Base-by-base conservation (phyloP, 2,888 invertebrate genomes). In the Drosophila suboccidentalis region DNA sequence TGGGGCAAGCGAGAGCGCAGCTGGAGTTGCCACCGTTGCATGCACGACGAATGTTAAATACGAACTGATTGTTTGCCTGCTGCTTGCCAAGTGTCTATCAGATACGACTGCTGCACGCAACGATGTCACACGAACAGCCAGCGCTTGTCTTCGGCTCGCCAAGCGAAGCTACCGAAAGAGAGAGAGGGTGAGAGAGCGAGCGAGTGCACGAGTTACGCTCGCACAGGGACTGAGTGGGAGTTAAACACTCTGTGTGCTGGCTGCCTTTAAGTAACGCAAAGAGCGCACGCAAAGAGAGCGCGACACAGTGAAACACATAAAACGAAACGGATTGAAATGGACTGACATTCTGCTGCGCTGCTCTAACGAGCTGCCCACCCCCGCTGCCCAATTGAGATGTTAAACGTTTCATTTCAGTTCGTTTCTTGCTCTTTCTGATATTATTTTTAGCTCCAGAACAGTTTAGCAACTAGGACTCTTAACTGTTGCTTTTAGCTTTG, bases 51-150 rank as follows among this genome's bases (percentile, higher is more conserved):
- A 50, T 49, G 70, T 63, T 65, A 61, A 66, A 75, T 50, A 75
- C 77, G 77, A 77, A 77, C 77, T 77, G 80, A 77, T 79, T 76
- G 70, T 36, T 46, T 69, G 78, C 32, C 47, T 38, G 59, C 55
- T 53, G 39, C 54, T 41, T 53, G 39, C 54, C 46, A 65, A 64
- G 64, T 53, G 22, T 57, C 49, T 53, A 26, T 6, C 46, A 51
- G 68, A 44, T 32, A 10, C 38, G 38, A 38, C n/a, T 8, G 13
- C 19, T 38, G 58, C 15, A 46, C 43, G 32, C 49, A 60, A 43
- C 61, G 60, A 63, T 50, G 26, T 47, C 22, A 36, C 34, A 51
- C 71, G 70, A 46, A 46, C 58, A 32, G 5, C n/a, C 11, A 6
- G 46, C 53, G 26, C 17, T 8, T 44, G 32, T 50, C 58, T 62